These are phyloP conservation scores for Octodon degus DNA, from an alignment of 2,113 vertebrate genomes.

Conservation along the genomic window DNA sequence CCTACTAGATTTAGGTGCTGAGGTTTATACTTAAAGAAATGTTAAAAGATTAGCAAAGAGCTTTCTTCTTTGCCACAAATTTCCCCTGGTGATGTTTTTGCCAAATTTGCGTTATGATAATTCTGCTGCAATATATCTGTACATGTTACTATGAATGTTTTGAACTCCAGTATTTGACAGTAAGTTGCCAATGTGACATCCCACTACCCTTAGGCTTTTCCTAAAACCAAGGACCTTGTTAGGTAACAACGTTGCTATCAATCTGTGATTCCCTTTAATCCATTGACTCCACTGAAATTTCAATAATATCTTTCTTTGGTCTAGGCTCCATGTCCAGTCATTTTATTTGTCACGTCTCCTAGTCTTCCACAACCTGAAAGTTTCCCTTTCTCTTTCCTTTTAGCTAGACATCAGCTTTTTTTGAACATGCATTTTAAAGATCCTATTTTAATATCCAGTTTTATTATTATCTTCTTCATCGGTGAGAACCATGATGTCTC, in stretches of 20 bases:
- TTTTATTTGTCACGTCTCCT: not conserved
- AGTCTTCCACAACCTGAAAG: not conserved
- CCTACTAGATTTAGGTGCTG: not conserved
- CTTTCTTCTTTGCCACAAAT: not conserved
- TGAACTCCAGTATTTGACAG: conserved; percentile 20
- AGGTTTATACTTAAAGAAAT: not conserved
- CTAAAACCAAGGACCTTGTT: not conserved
- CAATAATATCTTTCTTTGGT: not conserved
- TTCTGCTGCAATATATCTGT: not conserved
- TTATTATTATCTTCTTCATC: not conserved
- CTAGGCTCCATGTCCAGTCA: not conserved
- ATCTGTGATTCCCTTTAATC: not conserved
- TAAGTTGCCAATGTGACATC: not conserved
- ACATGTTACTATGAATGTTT: not conserved
- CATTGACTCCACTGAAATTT: not conserved
- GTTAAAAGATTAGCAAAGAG: not conserved
- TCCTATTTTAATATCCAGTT: not conserved
- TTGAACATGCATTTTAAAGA: not conserved
- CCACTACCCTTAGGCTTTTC: not conserved
- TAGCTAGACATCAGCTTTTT: not conserved
- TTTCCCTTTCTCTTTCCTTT: conserved; percentile 13
- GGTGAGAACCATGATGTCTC: not conserved
- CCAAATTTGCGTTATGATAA: not conserved
- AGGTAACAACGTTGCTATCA: not conserved
- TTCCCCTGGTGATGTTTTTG: conserved; percentile 33